Evolutionary conservation across 1,140 invertebrate genomes (phyloP), one percentile per base, ranked within the genome.

Genomic region (Lepidurus arcticus): DNA sequence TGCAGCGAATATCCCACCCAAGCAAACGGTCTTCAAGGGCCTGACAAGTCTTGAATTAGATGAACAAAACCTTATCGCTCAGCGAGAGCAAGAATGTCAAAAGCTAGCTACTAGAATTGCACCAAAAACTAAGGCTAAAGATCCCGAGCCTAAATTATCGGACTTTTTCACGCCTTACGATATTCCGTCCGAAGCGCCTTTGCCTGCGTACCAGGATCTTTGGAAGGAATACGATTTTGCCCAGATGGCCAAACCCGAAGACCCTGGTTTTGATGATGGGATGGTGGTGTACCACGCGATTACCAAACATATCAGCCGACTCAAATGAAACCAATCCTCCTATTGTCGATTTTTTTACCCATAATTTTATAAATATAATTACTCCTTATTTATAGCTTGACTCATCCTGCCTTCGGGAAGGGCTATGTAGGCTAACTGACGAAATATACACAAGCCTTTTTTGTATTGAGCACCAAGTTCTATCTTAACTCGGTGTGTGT

Each of bases 21-120:
- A 65, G 13, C 53, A 65, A 65, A 16, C 53, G 16, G 53, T 65
- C 53, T 65, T 65, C 53, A 65, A 65, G 53, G 53, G 53, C n/a
- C 4, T 65, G 8, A 65, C 53, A 16, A 65, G n/a, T 21, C 13
- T 65, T 13, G 53, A 65, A 65, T 65, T 65, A 21, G 53, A 65
- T 21, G 6, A 65, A 65, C 16, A 65, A 65, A 13, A 21, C 1
- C 53, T 65, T 16, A 16, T 65, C 21, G 13, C 9, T 65, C 53
- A 65, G 21, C 53, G 21, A 65, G 53, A 65, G 13, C 16, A 65
- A 65, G 53, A 65, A n/a, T 16, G 16, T 21, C 53, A 65, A 16
- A 65, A 65, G 21, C 21, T 65, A 65, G 53, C 53, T 9, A n/a
- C 53, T 13, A 65, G 21, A 65, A 65, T 65, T 65, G 53, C 53